Base-by-base conservation (phyloP, 2,888 invertebrate species). In the Tachystola acroxantha region DNA sequence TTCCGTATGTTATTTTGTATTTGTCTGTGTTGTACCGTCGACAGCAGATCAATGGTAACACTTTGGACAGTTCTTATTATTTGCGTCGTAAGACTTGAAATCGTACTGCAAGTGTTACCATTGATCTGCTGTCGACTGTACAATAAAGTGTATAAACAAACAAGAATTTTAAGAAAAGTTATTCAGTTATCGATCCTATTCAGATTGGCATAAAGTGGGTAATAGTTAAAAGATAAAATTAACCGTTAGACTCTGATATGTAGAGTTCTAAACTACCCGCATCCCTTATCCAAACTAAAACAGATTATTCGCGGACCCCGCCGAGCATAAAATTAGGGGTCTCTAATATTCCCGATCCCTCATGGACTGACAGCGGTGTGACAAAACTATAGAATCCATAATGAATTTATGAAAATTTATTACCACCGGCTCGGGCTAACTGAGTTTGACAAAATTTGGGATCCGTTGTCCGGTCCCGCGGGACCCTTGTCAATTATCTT, bases 331-430 rank as follows among this genome's bases (percentile, higher is more conserved):
- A 34, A 22, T 28, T 28, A 27, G 28, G 34, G 16, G 7, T 11
- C 11, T 10, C n/a, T n/a, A n/a, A n/a, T n/a, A n/a, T n/a, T 20
- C 9, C 5, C 34, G 19, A 27, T 34, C 34, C 34, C 34, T 28
- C 19, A 28, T 28, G 28, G n/a, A 24, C 24, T 4, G 24, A n/a
- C 24, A 22, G 27, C 20, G 24, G 24, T 4, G 9, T 32, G 32
- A 32, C 32, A 24, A 32, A 32, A 31, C 24, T 32, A 32, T 11
- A 13, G 12, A 5, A 20, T 16, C 10, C 14, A 25, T 39, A 24
- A 22, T 34, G 29, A 34, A 34, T 33, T 37, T 37, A 37, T 37
- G 37, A 34, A 37, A 37, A 37, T 37, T 36, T 36, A 36, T 36
- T 25, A 31, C 36, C 3, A 24, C 22, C 36, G 10, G 14, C 1